Base-by-base conservation (phyloP, 1,140 invertebrate species). In the Cotesia vestalis region DNA sequence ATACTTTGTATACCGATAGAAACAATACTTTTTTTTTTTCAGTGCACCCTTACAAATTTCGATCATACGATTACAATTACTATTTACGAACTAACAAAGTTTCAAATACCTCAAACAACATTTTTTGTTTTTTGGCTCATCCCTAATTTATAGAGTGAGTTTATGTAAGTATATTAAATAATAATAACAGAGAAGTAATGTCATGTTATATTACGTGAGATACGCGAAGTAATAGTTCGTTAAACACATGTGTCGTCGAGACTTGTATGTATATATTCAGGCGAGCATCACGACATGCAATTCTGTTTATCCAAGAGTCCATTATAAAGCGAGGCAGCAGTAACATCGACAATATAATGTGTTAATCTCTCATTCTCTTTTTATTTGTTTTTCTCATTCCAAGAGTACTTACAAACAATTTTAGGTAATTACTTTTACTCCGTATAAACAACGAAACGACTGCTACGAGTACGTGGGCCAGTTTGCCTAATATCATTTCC, bases 341-440 rank as follows among this genome's bases (percentile, higher is more conserved):
- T 46, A 46, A 46, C 40, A 46, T 46, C 46, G 34, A 6, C 63
- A 74, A 59, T 60, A 73, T 55, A 53, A 55, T 77, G 76, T 78
- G 73, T 80, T 81, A 71, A 72, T 75, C 69, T 76, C 67, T 68
- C 72, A 35, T 74, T 72, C 61, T 46, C 9, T 60, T 34, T 34
- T 27, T 66, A 9, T 38, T 40, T 64, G 53, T 55, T 17, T 9
- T 14, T 17, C 53, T 14, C 14, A 14, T 55, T 14, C 5, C 53
- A 17, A 55, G 59, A 67, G 35, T 60, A 73, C 70, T 72, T 72
- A 64, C 66, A 46, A 62, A 77, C 78, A 81, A 81, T 81, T 81
- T 78, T 57, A 20, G 69, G 66, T 78, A 79, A 80, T 80, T 81
- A 79, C 59, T 77, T 75, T 74, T 78, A n/a, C 34, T 71, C 61